Evolutionary conservation across 1,140 invertebrate genomes (phyloP).

Genomic region (Drosophila takahashii): DNA sequence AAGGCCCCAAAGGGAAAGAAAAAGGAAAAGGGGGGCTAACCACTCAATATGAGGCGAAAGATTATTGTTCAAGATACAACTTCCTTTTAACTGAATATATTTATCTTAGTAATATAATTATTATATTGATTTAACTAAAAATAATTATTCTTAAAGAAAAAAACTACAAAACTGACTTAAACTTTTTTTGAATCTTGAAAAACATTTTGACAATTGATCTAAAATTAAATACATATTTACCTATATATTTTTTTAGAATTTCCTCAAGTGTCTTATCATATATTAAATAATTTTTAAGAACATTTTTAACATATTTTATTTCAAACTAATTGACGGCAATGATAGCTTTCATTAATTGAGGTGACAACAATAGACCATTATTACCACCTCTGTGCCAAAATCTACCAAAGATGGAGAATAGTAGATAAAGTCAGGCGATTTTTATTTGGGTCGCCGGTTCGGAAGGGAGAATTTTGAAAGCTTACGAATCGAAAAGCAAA

Average conservation of each 20-base stretch:
- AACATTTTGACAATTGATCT: no score
- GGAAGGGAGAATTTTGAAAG: slow-evolving; percentile 19
- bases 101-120: neutral
- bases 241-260: no score
- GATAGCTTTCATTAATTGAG: neutral
- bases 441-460: slow-evolving; percentile 1
- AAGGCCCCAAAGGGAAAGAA: slow-evolving; percentile 30
- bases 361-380: neutral
- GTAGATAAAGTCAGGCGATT: neutral
- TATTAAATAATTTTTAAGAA: no score
- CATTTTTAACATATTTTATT: neutral
- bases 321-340: neutral
- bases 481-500: slow-evolving; percentile 52
- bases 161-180: no score
- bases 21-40: slow-evolving; percentile 4
- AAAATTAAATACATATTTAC: no score
- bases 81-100: no score
- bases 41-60: slow-evolving; percentile 53
- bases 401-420: neutral
- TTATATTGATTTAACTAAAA: neutral
- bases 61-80: slow-evolving; percentile 3
- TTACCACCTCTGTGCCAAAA: neutral
- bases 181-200: no score
- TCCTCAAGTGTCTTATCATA: no score
- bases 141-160: no score